phyloP scores from a whole-genome alignment of 2,797 vertebrate species.

The Tarsius wallacei region DNA sequence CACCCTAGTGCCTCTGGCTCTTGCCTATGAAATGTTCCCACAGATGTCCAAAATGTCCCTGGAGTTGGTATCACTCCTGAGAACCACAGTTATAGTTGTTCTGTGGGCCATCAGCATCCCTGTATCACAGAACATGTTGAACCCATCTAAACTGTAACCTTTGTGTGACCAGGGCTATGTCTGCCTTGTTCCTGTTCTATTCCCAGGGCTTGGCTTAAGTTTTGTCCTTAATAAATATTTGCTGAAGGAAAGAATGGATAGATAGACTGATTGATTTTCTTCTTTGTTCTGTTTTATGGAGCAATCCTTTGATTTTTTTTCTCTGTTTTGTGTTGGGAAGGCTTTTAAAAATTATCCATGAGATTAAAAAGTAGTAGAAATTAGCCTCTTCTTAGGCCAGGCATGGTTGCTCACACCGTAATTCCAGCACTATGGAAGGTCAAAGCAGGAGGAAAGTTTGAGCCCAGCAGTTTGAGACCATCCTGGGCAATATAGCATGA shows the following conservation, averaged over 20 bases:
- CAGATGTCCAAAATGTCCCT: background rate
- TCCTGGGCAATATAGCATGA: too few species aligned
- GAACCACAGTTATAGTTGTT: background rate
- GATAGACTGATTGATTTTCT: background rate
- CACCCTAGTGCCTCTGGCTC: background rate
- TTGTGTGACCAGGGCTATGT: background rate
- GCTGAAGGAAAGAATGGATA: constrained; percentile 24
- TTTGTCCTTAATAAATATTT: constrained; percentile 47
- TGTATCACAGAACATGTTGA: background rate
- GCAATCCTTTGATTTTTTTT: background rate
- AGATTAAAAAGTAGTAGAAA: constrained; percentile 24
- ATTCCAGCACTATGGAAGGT: too few species aligned
- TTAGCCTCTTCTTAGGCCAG: background rate
- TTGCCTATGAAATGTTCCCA: background rate
- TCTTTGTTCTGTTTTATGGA: constrained; percentile 56
- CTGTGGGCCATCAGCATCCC: background rate
- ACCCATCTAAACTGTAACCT: background rate
- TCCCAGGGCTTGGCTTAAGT: background rate
- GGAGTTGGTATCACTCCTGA: background rate
- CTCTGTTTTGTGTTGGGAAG: background rate
- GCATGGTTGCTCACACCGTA: too few species aligned
- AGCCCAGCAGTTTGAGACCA: too few species aligned
- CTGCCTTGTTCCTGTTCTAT: background rate
- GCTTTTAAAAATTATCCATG: constrained; percentile 24
- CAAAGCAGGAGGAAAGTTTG: too few species aligned